Evolutionary conservation across 2,113 vertebrate species (phyloP).

Genomic region (Hepsetus odoe): DNA sequence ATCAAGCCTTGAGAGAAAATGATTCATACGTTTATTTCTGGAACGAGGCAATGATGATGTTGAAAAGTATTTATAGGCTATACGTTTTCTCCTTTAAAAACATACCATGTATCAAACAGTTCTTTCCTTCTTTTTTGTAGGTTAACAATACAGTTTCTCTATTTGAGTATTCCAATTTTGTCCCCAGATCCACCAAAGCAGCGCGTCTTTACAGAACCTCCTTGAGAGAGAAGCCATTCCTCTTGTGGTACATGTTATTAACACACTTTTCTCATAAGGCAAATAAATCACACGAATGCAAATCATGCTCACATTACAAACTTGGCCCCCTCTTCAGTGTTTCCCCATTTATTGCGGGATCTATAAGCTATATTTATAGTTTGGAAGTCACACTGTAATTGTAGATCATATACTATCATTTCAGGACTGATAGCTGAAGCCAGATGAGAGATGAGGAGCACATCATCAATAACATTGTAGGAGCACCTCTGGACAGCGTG

Average conservation of each 20-base stretch:
- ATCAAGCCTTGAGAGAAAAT: constrained; percentile 27
- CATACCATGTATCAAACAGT: neutral
- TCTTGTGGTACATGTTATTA: neutral
- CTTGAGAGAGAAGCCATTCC: neutral
- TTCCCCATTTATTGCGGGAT: neutral
- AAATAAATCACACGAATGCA: neutral
- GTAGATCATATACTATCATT: neutral
- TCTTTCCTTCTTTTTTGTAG: neutral
- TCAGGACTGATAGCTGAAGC: neutral
- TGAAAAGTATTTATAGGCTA: constrained; percentile 15
- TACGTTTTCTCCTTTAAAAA: neutral
- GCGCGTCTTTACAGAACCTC: neutral
- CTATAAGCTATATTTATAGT: neutral
- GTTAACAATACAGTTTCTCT: neutral
- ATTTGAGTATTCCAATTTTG: neutral
- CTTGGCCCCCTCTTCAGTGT: neutral
- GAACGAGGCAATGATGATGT: constrained; percentile 31
- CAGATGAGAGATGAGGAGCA: neutral
- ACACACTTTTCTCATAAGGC: neutral
- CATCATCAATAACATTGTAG: constrained; percentile 17
- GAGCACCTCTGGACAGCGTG: constrained; percentile 13
- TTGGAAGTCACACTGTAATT: neutral
- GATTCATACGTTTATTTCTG: constrained; percentile 42
- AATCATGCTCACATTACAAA: constrained; percentile 4
- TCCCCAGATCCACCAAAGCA: constrained; percentile 9